Base-by-base conservation (phyloP, 2,797 vertebrate species). In the Sebastes matsubarae region DNA sequence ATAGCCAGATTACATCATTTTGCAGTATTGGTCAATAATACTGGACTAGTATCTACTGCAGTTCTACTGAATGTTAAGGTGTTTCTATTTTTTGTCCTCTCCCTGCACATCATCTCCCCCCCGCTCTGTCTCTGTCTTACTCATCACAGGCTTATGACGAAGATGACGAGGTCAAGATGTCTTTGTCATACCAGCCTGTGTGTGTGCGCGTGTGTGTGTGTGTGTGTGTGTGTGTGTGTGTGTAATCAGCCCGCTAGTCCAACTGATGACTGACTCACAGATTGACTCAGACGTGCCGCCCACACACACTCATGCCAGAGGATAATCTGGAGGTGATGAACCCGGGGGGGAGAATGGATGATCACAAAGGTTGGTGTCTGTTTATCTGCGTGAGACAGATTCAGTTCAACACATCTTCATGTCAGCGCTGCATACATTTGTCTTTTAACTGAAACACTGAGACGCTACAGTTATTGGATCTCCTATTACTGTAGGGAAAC, bases 201-300 rank as follows among this genome's bases (percentile, higher is more conserved):
- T n/a, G 36, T 30, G 55, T 42, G 66, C 16, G n/a, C 0, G 27
- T 24, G 70, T 72, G 58, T 70, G 25, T 58, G 13, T 12, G 25
- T n/a, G 71, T 73, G 59, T 64, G 27, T 13, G 10, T 9, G 27
- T n/a, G 71, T 73, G 60, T 72, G 24, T 14, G 73, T 24, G 63
- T 42, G 11, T 77, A 65, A 80, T 87, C 60, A 73, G 73, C 36
- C 68, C 20, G 59, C 67, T 66, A 42, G 71, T 66, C 52, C 57
- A 72, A 66, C 57, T 68, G 68, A 80, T 63, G 81, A 73, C 58
- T 80, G 82, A 82, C 70, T 88, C 82, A 83, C 76, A 58, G 83
- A 87, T 64, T 42, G 82, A 83, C 71, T 58, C 73, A 80, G 80
- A 83, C 79, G 5, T 38, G 67, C 80, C 24, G 27, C 85, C 72